A percentile compares a stretch with the other conserved stretches of the same genome.
phyloP scores from a whole-genome alignment of 2,888 invertebrate species.

The Troides aeacus region DNA sequence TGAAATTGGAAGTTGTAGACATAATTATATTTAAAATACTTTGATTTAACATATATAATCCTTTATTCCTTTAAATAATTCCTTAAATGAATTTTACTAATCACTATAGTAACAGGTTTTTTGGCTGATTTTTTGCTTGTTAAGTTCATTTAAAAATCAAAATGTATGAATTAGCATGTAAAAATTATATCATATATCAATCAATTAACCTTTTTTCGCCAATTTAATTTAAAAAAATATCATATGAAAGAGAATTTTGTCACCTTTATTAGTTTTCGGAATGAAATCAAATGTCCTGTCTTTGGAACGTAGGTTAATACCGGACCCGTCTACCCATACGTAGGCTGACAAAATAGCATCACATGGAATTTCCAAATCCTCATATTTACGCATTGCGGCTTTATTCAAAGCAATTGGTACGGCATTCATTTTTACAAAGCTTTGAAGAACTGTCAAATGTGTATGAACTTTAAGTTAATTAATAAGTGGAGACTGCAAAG shows the following conservation, averaged over 20 bases:
- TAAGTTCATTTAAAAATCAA: no score
- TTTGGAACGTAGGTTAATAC: constrained; percentile 84
- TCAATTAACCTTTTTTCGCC: not conserved
- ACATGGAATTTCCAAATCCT: constrained; percentile 81
- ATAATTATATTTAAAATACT: no score
- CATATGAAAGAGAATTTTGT: not conserved
- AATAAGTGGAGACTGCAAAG: not conserved
- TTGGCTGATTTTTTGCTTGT: no score
- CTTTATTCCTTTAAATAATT: no score
- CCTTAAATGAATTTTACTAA: no score
- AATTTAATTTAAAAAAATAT: not conserved
- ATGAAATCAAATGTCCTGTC: constrained; percentile 84
- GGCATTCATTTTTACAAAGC: constrained; percentile 55
- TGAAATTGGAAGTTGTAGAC: no score
- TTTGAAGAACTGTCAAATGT: not conserved
- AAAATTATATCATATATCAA: no score
- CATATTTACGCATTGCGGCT: constrained; percentile 76
- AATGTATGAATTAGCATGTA: no score
- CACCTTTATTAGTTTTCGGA: constrained; percentile 79
- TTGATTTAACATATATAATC: no score
- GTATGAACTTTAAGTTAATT: not conserved
- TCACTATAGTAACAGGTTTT: no score
- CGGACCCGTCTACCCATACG: constrained; percentile 88
- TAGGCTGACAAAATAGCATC: constrained; percentile 82
- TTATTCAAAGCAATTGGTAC: constrained; percentile 67